Evolutionary conservation across 2,113 vertebrate species (phyloP), one percentile per base, ranked within the genome.

Genomic region (Agapornis roseicollis): DNA sequence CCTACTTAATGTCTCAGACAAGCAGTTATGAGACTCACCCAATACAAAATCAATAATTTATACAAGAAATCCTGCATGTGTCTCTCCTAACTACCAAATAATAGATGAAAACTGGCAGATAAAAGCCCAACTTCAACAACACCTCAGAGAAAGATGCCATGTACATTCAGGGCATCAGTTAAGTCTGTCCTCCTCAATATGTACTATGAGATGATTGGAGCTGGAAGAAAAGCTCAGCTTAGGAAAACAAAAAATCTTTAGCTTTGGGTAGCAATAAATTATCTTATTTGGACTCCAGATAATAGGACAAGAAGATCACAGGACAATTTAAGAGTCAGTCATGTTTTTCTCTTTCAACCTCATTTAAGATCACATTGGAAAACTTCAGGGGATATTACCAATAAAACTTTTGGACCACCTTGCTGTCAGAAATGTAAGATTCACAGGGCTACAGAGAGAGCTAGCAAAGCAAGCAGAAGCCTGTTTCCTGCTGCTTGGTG

Each of bases 101-200:
- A 95, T 94, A 96, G 94, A 94, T 91, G 63, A 97, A 96, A 97
- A 90, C 69, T 89, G 90, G 19, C 74, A 96, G 95, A 92, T 95
- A 80, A 97, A 98, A 98, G 65, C 37, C 42, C 60, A 66, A 12
- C 39, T 94, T 96, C 73, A 83, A 44, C 41, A 69, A 46, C 65
- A 58, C 58, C 46, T 82, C 73, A 88, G 53, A 79, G 70, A 50
- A 93, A 80, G 68, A 60, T 73, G 31, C 20, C 18, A 8, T 35
- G 35, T 89, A 58, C 6, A 92, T 31, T 25, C 24, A 63, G 56
- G 20, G 58, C 25, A 6, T 29, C 52, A 83, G 88, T 89, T 93
- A 87, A 83, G 77, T 69, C 41, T 95, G 24, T 80, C 97, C 55
- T 93, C 87, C 78, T 50, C 33, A 73, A 89, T 63, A 65, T 33